Evolutionary conservation across 2,797 vertebrate species (phyloP).

Genomic region (Squalus acanthias): DNA sequence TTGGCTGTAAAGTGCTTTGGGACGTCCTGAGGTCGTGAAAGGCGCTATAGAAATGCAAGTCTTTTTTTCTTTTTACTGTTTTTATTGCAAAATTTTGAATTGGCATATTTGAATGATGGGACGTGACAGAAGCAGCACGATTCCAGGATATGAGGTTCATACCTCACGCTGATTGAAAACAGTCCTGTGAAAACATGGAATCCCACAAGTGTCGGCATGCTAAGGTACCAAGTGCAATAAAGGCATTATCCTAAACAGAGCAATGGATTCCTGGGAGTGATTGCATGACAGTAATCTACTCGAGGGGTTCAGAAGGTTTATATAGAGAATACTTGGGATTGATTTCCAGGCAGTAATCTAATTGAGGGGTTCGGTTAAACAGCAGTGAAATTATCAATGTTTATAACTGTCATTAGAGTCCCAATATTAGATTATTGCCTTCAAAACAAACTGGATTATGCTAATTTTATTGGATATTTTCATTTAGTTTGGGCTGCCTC

Average conservation of each 20-base stretch:
- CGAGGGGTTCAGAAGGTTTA: background rate
- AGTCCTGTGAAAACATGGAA: background rate
- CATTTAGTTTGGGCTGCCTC: background rate
- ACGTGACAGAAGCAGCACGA: background rate
- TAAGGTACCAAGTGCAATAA: background rate
- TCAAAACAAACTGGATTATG: background rate
- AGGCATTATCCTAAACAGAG: background rate
- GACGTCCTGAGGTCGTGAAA: no score
- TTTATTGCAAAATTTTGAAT: background rate
- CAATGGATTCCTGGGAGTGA: background rate
- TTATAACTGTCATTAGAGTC: background rate
- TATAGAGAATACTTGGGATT: background rate
- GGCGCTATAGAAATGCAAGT: no score
- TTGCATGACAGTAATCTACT: background rate
- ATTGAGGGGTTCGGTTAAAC: background rate
- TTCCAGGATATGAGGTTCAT: background rate
- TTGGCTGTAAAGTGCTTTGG: no score
- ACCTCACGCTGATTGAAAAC: background rate
- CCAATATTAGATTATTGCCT: background rate
- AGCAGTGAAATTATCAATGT: background rate
- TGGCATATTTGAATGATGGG: background rate
- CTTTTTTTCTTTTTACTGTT: background rate
- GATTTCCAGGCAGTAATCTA: background rate
- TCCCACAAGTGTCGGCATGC: background rate
- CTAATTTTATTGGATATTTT: background rate